Evolutionary conservation across 2,797 vertebrate species (phyloP).

Genomic region (Rhyacichthys aspro): DNA sequence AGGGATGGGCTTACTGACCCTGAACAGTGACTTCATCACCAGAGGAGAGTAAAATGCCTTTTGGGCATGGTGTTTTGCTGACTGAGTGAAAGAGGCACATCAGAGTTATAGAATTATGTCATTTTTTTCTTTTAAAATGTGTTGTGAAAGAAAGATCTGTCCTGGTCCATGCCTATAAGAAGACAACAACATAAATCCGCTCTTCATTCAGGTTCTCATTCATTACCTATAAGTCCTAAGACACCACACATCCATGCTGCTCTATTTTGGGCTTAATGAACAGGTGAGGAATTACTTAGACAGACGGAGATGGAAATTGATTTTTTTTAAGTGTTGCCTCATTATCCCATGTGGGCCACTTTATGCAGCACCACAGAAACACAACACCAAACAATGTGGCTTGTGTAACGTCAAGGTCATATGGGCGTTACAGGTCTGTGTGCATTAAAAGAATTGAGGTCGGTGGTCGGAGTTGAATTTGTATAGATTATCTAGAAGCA

Average conservation of each 20-base stretch:
- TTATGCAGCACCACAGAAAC: conserved; percentile 62
- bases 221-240: conserved; percentile 41
- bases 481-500: conserved; percentile 71
- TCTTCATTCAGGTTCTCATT: conserved; percentile 35
- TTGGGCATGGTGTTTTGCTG: conserved; percentile 41
- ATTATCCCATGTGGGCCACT: conserved; percentile 68
- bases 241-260: conserved; percentile 41
- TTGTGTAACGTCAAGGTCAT: conserved; percentile 71
- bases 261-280: conserved; percentile 63
- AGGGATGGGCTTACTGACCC: conserved; percentile 51
- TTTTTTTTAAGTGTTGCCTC: conserved; percentile 75
- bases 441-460: conserved; percentile 42
- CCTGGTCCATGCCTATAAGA: conserved; percentile 17
- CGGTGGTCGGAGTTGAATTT: conserved; percentile 35
- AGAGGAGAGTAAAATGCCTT: conserved; percentile 39
- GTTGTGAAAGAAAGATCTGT: conserved; percentile 20
- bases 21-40: conserved; percentile 55
- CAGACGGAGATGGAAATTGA: conserved; percentile 70
- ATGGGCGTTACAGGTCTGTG: conserved; percentile 46
- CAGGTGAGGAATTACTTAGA: conserved; percentile 70
- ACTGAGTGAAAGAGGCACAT: conserved; percentile 42
- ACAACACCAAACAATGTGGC: conserved; percentile 56
- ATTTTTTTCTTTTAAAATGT: conserved; percentile 29
- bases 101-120: conserved; percentile 28
- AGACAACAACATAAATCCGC: conserved; percentile 10